A percentile compares a stretch with the other conserved stretches of the same genome.
Evolutionary conservation across 2,113 vertebrate genomes (phyloP).

Genomic region (Colius striatus): DNA sequence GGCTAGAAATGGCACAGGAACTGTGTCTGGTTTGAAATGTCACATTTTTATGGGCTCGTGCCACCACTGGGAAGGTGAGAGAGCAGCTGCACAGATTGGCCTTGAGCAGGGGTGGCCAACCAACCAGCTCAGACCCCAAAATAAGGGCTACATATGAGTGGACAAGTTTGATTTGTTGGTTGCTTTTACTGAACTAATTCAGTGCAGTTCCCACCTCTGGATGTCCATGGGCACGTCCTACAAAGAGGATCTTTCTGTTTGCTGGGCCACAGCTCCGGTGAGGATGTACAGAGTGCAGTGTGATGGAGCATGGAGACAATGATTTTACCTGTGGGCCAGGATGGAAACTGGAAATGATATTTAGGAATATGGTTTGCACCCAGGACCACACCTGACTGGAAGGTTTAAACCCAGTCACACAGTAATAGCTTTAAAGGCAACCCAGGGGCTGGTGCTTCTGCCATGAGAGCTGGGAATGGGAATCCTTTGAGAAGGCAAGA

Average conservation of each 20-base stretch:
- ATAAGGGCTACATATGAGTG: neutral
- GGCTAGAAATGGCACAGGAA: neutral
- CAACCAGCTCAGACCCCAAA: neutral
- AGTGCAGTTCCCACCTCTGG: neutral
- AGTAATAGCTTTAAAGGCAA: neutral
- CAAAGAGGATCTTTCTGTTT: neutral
- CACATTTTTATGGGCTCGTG: neutral
- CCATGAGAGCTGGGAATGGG: neutral
- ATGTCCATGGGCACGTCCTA: neutral
- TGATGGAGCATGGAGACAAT: neutral
- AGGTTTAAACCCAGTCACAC: neutral
- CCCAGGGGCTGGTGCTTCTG: neutral
- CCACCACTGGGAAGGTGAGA: neutral
- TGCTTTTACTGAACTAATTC: neutral
- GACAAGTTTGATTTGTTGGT: neutral
- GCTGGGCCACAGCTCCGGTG: neutral
- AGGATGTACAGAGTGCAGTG: neutral
- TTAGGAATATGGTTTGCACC: neutral
- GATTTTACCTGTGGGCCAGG: neutral
- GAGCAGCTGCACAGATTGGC: neutral
- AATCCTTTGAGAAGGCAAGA: constrained; percentile 9
- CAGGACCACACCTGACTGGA: neutral
- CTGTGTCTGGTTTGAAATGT: neutral
- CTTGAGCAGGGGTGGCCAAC: neutral
- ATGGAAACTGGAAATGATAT: neutral